Conservation (phyloP, 2,113 vertebrate species). For the Crotalus helleri region DNA sequence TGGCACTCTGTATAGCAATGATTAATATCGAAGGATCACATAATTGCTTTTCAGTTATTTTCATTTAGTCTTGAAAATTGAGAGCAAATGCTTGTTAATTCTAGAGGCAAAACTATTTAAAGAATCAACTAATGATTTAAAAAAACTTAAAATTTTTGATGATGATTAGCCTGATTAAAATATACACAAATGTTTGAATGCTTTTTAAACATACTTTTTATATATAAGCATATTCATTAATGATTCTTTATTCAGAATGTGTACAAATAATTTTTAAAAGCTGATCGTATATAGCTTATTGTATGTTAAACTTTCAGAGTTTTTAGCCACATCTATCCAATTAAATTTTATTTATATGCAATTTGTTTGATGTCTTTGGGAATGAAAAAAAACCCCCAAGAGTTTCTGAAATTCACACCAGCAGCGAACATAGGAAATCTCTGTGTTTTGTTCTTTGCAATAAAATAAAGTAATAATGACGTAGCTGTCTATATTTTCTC, state of each 20-base stretch:
- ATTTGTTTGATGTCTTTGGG: background rate
- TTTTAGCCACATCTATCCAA: background rate
- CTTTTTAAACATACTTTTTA: constrained; percentile 24
- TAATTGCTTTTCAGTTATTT: constrained; percentile 32
- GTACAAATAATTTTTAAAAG: constrained; percentile 22
- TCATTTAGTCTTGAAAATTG: constrained; percentile 31
- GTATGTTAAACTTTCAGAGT: background rate
- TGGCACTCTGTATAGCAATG: background rate
- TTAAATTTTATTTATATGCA: background rate
- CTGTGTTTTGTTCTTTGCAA: background rate
- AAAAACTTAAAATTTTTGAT: background rate
- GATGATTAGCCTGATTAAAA: constrained; percentile 38
- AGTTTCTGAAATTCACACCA: background rate
- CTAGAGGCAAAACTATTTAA: constrained; percentile 12
- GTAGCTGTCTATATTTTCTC: background rate
- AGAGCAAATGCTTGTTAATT: constrained; percentile 22
- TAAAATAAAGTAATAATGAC: background rate
- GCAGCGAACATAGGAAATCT: background rate
- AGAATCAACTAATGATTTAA: background rate
- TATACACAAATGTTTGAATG: background rate
- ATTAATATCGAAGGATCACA: constrained; percentile 42
- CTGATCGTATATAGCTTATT: background rate
- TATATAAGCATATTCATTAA: constrained; percentile 14
- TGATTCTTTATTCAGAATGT: constrained; percentile 24
- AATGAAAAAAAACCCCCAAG: background rate